Evolutionary conservation across 2,113 vertebrate genomes (phyloP).

Genomic region (Lophura nycthemera): DNA sequence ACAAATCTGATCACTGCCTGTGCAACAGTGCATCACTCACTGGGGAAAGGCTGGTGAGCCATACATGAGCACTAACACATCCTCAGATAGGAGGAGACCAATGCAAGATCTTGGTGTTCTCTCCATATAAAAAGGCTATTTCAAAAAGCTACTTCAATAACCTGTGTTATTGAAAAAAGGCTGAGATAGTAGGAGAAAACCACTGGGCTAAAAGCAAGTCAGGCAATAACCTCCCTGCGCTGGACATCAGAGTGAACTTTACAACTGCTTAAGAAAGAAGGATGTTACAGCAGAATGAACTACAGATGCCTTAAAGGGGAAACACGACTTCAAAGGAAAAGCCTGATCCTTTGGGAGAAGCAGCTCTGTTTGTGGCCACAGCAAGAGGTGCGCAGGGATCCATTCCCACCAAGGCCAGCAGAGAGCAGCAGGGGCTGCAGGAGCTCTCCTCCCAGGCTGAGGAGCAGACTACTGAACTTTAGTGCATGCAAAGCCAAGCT

Average conservation of each 20-base stretch:
- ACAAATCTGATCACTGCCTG: not conserved
- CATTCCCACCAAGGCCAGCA: constrained; percentile 37
- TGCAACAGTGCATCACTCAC: not conserved
- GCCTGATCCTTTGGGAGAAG: not conserved
- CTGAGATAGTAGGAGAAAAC: not conserved
- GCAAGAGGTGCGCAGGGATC: not conserved
- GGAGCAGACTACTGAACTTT: not conserved
- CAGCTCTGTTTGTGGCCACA: accelerated
- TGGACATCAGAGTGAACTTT: not conserved
- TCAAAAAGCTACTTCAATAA: not conserved
- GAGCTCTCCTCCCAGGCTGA: not conserved
- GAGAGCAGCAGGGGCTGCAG: constrained; percentile 53
- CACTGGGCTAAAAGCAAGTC: not conserved
- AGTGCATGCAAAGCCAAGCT: not conserved
- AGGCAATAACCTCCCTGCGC: not conserved
- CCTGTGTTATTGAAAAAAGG: not conserved
- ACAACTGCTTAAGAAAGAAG: not conserved
- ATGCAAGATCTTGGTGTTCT: not conserved
- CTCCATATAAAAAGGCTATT: not conserved
- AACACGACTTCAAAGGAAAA: not conserved
- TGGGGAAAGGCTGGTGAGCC: not conserved
- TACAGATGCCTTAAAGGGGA: not conserved
- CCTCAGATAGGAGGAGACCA: not conserved
- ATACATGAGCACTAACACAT: not conserved
- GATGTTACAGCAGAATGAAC: not conserved